Percentiles rank a stretch among this genome's conserved stretches.
phyloP scores from a whole-genome alignment of 2,113 vertebrate species.

The Emydura subglobosa region DNA sequence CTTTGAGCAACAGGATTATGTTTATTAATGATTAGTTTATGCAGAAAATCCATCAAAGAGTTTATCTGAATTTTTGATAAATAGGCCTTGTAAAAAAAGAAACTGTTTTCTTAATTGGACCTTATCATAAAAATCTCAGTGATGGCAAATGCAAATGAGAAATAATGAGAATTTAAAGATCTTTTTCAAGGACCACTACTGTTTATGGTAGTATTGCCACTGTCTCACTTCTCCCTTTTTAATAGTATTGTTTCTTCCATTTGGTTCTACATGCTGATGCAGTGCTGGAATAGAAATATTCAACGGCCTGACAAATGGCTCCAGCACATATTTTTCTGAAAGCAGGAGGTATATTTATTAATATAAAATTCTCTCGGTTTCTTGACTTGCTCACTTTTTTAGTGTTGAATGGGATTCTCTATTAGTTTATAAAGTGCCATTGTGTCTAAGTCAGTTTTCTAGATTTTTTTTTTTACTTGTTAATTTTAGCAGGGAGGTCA shows the following conservation, averaged over 20 bases:
- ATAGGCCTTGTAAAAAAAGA: conserved; percentile 71
- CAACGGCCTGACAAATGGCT: not conserved
- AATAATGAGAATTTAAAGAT: conserved; percentile 66
- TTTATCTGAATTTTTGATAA: conserved; percentile 77
- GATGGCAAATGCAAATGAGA: conserved; percentile 65
- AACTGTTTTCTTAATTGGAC: conserved; percentile 71
- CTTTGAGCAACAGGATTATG: conserved; percentile 69
- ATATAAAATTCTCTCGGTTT: not conserved
- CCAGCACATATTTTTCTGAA: conserved; percentile 32
- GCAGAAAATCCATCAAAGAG: conserved; percentile 69
- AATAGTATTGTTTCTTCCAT: conserved; percentile 9
- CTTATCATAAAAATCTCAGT: conserved; percentile 57
- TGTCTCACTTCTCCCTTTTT: conserved; percentile 23
- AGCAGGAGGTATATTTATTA: conserved; percentile 45
- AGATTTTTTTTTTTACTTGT: conserved; percentile 33
- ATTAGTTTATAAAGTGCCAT: conserved; percentile 28
- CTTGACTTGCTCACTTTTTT: conserved; percentile 29
- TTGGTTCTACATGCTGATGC: conserved; percentile 14
- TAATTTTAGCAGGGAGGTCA: conserved; percentile 52
- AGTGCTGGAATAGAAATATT: not conserved
- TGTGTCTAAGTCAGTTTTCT: conserved; percentile 28
- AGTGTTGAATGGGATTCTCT: conserved; percentile 20
- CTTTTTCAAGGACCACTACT: not conserved
- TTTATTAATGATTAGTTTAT: conserved; percentile 77
- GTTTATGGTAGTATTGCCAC: not conserved